These are phyloP conservation scores for Penelope pileata DNA, from an alignment of 2,113 vertebrate genomes.

Conservation along the genomic window DNA sequence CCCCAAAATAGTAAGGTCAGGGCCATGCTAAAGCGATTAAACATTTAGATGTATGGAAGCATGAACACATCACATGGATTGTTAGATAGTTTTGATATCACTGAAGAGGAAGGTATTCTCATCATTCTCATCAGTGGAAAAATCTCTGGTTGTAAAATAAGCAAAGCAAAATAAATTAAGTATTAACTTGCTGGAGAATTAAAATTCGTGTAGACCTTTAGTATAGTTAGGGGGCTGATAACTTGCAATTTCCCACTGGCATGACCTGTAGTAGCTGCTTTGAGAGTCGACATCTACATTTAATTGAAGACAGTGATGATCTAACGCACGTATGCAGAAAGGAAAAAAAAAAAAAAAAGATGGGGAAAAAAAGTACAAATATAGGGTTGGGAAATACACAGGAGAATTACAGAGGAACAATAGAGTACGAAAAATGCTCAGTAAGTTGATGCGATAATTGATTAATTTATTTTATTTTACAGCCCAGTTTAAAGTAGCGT, in stretches of 20 bases:
- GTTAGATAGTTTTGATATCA: conserved; percentile 5
- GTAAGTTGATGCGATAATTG: neutral
- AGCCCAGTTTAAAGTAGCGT: neutral
- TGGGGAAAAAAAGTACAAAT: neutral
- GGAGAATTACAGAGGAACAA: neutral
- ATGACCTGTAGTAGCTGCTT: neutral
- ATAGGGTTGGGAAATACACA: neutral
- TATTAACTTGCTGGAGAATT: neutral
- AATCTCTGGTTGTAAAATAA: neutral
- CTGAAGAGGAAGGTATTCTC: neutral
- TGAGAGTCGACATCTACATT: neutral
- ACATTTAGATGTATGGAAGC: neutral
- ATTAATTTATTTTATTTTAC: neutral
- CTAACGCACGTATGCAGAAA: neutral
- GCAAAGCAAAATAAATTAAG: neutral
- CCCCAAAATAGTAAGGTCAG: conserved; percentile 54
- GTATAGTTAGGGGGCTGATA: neutral
- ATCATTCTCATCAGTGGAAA: neutral
- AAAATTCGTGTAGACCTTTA: neutral
- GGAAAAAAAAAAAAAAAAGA: neutral
- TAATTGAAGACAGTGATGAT: neutral
- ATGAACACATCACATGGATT: neutral
- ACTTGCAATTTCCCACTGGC: neutral
- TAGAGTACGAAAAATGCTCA: neutral
- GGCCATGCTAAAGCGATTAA: conserved; percentile 17